Conservation (phyloP, 2,888 invertebrate genomes). For the Notodonta ziczac region DNA sequence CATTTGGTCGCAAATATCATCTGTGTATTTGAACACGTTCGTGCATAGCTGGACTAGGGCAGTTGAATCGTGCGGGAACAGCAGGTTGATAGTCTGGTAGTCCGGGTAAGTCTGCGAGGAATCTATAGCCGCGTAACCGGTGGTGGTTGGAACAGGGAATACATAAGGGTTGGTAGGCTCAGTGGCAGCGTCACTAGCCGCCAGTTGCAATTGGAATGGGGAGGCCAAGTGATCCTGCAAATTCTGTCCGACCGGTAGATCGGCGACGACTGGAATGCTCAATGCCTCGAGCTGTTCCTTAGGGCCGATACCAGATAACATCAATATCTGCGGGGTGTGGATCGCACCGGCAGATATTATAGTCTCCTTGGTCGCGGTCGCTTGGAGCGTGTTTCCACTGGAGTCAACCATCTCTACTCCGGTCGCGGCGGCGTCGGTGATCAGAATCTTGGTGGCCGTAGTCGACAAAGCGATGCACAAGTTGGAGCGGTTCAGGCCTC, state of each 20-base stretch:
- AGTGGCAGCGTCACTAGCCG: not conserved
- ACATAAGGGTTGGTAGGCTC: constrained; percentile 20
- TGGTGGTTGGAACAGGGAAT: constrained; percentile 26
- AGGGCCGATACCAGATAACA: constrained; percentile 91
- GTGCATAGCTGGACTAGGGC: constrained; percentile 17
- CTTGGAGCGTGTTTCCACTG: not conserved
- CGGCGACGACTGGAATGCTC: not conserved
- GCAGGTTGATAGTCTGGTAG: constrained; percentile 29
- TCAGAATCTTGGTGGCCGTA: constrained; percentile 25
- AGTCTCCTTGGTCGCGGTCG: constrained; percentile 83
- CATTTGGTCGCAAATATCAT: constrained; percentile 15
- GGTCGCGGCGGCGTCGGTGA: constrained; percentile 8
- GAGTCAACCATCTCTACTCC: constrained; percentile 4
- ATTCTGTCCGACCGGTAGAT: constrained; percentile 3
- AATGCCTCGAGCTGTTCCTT: not conserved
- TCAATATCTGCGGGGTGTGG: constrained; percentile 91
- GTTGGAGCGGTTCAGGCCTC: constrained; percentile 8
- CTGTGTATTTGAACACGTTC: constrained; percentile 79
- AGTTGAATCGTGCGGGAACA: constrained; percentile 7
- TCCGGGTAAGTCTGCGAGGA: constrained; percentile 27
- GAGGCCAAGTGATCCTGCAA: not conserved
- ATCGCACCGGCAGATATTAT: constrained; percentile 91
- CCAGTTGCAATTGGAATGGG: not conserved
- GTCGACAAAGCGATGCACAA: constrained; percentile 16
- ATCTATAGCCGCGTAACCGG: constrained; percentile 29